A percentile compares a stretch with the other conserved stretches of the same genome.
Evolutionary conservation across 2,888 invertebrate species (phyloP).

Genomic region (Leptinotarsa peninsularis): DNA sequence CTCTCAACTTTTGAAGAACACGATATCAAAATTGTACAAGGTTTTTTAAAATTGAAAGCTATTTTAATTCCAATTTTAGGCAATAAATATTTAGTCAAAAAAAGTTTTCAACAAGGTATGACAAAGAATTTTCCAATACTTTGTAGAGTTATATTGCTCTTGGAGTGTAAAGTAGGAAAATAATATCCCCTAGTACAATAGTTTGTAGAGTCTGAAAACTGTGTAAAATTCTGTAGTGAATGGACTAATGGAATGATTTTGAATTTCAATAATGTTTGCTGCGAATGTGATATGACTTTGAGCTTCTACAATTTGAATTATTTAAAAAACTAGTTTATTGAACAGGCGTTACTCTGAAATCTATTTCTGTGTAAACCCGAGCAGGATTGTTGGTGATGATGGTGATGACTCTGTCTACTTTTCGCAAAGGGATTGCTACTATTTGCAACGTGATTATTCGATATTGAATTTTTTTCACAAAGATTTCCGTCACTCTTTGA

Average conservation of each 20-base stretch:
- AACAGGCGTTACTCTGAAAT: conserved; percentile 66
- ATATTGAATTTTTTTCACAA: conserved; percentile 48
- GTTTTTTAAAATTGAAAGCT: too few relatives aligned
- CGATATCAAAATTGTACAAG: too few relatives aligned
- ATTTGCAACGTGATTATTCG: conserved; percentile 48
- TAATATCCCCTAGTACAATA: too few relatives aligned
- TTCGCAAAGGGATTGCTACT: conserved; percentile 57
- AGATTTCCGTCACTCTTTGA: conserved; percentile 62
- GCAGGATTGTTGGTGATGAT: conserved; percentile 67
- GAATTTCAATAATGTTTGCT: too few relatives aligned
- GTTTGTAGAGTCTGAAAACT: too few relatives aligned
- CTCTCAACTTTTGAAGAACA: too few relatives aligned
- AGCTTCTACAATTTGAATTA: conserved; percentile 48
- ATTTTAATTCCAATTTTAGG: too few relatives aligned
- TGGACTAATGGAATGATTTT: background rate
- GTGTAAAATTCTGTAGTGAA: background rate
- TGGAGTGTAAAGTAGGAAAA: too few relatives aligned
- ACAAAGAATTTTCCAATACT: too few relatives aligned
- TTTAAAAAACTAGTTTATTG: conserved; percentile 51
- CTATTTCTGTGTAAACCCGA: conserved; percentile 66
- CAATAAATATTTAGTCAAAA: too few relatives aligned
- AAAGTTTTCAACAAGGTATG: too few relatives aligned
- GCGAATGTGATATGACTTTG: conserved; percentile 23
- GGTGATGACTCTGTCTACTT: conserved; percentile 45
- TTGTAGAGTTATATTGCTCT: too few relatives aligned